Base-by-base conservation (phyloP, 2,113 vertebrate species). In the Leptocoma aspasia region DNA sequence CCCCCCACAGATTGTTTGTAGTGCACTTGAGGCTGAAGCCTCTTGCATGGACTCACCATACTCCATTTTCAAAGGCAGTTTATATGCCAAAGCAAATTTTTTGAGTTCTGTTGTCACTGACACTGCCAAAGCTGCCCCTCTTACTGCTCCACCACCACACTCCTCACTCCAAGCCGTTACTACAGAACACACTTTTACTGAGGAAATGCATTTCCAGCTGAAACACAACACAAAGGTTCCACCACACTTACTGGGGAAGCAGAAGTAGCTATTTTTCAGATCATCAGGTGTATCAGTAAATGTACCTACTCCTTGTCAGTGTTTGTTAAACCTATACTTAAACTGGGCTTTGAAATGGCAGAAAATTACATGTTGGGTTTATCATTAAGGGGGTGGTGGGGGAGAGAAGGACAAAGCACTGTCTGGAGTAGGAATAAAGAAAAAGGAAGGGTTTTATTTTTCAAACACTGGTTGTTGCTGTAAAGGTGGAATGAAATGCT, bases 301-400 rank as follows among this genome's bases (percentile, higher is more conserved):
- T 75, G 82, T 31, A 84, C 28, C 80, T 63, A 17, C 37, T 78
- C 57, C 45, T 88, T 53, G 37, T 44, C 80, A 80, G 54, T 47
- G 71, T 87, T 71, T 52, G 75, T 80, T 79, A 94, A 95, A 88
- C 86, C 84, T 85, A 3, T 72, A 71, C 65, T 95, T 89, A 82
- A 68, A 79, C 50, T 37, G 65, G 53, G 45, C 89, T 79, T 91
- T 79, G 73, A 79, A 94, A 76, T 59, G 41, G 53, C 91, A 92
- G 91, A 54, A 92, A 95, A 92, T 85, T 91, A 63, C 41, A 49
- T 4, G 73, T 68, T 87, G 45, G 61, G 21, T 87, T 95, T 84
- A 35, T 76, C 72, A 23, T 35, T 35, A 73, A 50, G 69, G 18
- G 41, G 8, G 30, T 42, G 56, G 35, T 0, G 2, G 26, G 27